Percentiles rank a stretch among this genome's conserved stretches.
Evolutionary conservation across 1,140 invertebrate genomes (phyloP).

Genomic region (Drosophila leontia): DNA sequence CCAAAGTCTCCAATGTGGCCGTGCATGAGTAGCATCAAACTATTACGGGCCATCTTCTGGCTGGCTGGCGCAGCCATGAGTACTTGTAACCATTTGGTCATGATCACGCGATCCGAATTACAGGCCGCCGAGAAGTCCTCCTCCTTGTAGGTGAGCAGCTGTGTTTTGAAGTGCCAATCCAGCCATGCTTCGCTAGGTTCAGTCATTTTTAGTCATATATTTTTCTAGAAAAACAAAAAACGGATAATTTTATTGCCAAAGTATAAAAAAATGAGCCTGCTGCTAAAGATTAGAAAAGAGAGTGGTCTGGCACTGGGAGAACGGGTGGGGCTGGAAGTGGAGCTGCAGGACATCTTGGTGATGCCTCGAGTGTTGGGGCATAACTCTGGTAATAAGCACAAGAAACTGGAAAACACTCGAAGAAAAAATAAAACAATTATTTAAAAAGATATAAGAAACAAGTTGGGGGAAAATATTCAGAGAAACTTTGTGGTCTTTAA

Average conservation of each 20-base stretch:
- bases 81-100: conserved; percentile 46
- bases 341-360: conserved; percentile 26
- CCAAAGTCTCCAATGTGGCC: conserved; percentile 57
- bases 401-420: conserved; percentile 14
- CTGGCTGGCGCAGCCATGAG: conserved; percentile 13
- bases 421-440: background rate
- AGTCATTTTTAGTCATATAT: conserved; percentile 14
- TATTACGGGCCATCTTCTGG: conserved; percentile 60
- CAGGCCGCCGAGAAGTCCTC: conserved; percentile 7
- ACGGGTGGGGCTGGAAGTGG: background rate
- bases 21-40: conserved; percentile 52
- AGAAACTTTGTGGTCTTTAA: background rate
- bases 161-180: conserved; percentile 55
- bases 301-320: background rate
- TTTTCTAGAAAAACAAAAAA: background rate
- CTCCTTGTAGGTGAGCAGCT: conserved; percentile 9
- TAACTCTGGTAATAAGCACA: conserved; percentile 39
- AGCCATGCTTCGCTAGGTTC: conserved; percentile 41
- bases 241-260: conserved; percentile 14
- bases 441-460: background rate
- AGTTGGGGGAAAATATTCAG: no score
- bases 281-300: background rate
- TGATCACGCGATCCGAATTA: conserved; percentile 42
- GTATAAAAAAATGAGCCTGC: conserved; percentile 1
- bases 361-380: conserved; percentile 20